Evolutionary conservation across 2,113 vertebrate genomes (phyloP), one percentile per base, ranked within the genome.

Genomic region (Neomonachus schauinslandi): DNA sequence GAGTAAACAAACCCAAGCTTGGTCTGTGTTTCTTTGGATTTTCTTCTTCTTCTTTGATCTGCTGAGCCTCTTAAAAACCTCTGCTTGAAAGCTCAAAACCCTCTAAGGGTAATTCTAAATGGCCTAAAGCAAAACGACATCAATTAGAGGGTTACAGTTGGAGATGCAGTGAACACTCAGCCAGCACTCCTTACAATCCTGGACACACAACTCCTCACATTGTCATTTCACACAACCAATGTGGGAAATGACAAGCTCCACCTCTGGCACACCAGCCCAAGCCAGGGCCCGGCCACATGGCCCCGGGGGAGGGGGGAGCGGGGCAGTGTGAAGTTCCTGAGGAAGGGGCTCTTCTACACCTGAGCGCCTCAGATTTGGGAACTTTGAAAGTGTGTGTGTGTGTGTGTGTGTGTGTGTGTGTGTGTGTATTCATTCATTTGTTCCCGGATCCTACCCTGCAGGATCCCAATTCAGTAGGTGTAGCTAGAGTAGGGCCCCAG

Each of bases 41-140:
- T 76, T 76, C 11, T 39, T 16, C 39, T 76, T 76, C 69, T 87
- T 49, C 86, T 97, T 91, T 93, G 59, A 92, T 97, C 76, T n/a
- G 24, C 11, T 28, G 39, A 95, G 72, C 16, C 95, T 95, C 74
- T 97, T 72, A 85, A 55, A 71, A 94, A 85, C 57, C 76, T 26
- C 69, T 72, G 31, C 57, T 76, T 77, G 22, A 59, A 90, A 90
- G 71, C 42, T 46, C 39, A 51, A 28, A 88, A 22, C 36, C 53
- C 65, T 95, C 63, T 31, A 55, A 33, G 67, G 79, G 53, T 77
- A 81, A 89, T 46, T 39, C 65, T 28, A 85, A 93, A 49, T 1
- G 77, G 65, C 72, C 65, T 59, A 3, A 18, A 81, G 89, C 84
- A 91, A 83, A 96, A 36, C 63, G 86, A 61, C 59, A 69, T 6